These are phyloP conservation scores for Chrysomela aeneicollis DNA, from an alignment of 2,888 invertebrate species.

Conservation along the genomic window DNA sequence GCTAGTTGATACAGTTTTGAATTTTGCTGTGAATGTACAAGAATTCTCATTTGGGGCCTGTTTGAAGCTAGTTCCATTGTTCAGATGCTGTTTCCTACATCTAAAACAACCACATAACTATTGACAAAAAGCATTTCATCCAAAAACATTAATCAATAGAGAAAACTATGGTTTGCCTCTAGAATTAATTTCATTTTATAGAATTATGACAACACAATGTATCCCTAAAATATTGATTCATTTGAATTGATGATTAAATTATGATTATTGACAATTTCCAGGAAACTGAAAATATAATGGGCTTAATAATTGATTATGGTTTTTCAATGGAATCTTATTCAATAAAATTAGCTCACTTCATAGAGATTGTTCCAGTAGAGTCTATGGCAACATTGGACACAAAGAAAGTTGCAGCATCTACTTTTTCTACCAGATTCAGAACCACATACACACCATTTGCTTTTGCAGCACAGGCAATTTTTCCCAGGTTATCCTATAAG, in stretches of 20 bases:
- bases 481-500: constrained; percentile 16
- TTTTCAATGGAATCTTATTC: neutral
- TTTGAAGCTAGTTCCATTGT: constrained; percentile 9
- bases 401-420: constrained; percentile 1
- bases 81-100: constrained; percentile 27
- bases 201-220: too few relatives aligned
- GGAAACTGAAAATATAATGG: neutral
- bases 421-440: constrained; percentile 25
- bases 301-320: too few relatives aligned
- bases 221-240: too few relatives aligned
- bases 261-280: too few relatives aligned
- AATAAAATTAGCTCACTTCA: constrained; percentile 23
- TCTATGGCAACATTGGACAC: constrained; percentile 26
- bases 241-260: too few relatives aligned
- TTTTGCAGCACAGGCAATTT: constrained; percentile 29
- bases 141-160: too few relatives aligned
- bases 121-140: too few relatives aligned
- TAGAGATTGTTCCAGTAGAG: constrained; percentile 17
- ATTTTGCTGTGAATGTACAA: constrained; percentile 29
- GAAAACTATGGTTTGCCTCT: too few relatives aligned
- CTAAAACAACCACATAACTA: constrained; percentile 22
- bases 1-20: constrained; percentile 15
- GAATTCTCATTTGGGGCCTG: neutral
- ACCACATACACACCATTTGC: constrained; percentile 21
- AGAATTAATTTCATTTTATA: too few relatives aligned